Conservation (phyloP, 2,888 invertebrate species). For the Eupithecia pulchellata region DNA sequence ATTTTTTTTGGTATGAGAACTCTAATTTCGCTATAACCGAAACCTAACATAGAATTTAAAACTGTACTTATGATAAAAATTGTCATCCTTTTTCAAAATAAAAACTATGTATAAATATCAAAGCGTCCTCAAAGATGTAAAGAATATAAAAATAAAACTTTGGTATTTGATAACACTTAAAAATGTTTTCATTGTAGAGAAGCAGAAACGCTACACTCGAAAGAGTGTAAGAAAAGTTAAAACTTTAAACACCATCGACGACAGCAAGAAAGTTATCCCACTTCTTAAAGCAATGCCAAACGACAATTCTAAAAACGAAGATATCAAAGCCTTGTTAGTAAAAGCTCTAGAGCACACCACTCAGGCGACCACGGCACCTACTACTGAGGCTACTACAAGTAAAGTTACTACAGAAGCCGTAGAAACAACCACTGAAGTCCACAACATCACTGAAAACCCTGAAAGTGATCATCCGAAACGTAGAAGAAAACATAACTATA, state of each 20-base stretch:
- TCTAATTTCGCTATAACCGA: no score
- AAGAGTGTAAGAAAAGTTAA: conserved; percentile 53
- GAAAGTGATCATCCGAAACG: conserved; percentile 52
- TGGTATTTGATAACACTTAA: no score
- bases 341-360: not conserved
- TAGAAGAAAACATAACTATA: conserved; percentile 61
- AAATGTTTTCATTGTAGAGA: conserved; percentile 44
- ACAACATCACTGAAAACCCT: conserved; percentile 19
- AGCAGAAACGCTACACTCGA: conserved; percentile 48
- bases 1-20: no score
- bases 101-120: no score
- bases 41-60: no score
- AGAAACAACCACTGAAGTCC: not conserved
- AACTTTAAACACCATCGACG: conserved; percentile 42
- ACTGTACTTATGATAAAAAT: no score
- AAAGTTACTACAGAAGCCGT: conserved; percentile 43
- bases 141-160: no score
- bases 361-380: not conserved
- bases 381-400: conserved; percentile 17
- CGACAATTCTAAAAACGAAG: not conserved
- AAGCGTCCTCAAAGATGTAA: no score
- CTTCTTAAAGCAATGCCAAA: conserved; percentile 52
- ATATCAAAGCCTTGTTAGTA: not conserved
- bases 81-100: no score
- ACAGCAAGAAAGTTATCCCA: conserved; percentile 55